These are phyloP conservation scores for Drosophila aldrichi DNA, from an alignment of 2,888 invertebrate species.

Conservation along the genomic window DNA sequence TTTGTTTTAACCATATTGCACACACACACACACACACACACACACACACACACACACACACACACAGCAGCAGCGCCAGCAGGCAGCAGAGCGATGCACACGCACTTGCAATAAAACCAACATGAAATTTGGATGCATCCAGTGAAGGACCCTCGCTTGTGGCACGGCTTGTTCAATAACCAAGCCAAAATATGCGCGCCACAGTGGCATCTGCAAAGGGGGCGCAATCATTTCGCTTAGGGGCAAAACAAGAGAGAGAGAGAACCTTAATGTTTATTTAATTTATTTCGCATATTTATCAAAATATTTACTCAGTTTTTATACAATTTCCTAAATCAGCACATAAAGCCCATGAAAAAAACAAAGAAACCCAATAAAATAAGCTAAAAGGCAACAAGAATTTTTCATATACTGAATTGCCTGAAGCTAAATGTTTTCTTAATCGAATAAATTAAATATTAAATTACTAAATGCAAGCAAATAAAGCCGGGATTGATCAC, in stretches of 20 bases:
- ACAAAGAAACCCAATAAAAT: background rate
- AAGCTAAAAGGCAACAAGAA: no score
- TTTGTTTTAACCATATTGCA: slow-evolving; percentile 35
- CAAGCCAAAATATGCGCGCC: slow-evolving; percentile 68
- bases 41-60: slow-evolving; percentile 11
- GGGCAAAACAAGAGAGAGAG: background rate
- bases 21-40: background rate
- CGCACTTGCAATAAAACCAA: slow-evolving; percentile 65
- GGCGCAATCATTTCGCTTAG: background rate
- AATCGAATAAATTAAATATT: no score
- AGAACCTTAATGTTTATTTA: background rate
- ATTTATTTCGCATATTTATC: background rate
- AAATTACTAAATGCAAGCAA: no score
- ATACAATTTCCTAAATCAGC: background rate
- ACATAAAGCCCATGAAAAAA: background rate
- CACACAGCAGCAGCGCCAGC: slow-evolving; percentile 16
- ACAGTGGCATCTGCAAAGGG: slow-evolving; percentile 13
- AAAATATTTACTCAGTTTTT: background rate
- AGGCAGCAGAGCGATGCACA: slow-evolving; percentile 12
- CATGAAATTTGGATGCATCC: slow-evolving; percentile 61
- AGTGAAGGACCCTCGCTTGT: slow-evolving; percentile 45
- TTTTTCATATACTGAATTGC: no score
- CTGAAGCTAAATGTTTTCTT: no score
- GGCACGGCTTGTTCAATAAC: slow-evolving; percentile 65
- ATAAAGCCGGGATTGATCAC: no score